Conservation (phyloP, 2,888 invertebrate species). For the Agrotis ipsilon region DNA sequence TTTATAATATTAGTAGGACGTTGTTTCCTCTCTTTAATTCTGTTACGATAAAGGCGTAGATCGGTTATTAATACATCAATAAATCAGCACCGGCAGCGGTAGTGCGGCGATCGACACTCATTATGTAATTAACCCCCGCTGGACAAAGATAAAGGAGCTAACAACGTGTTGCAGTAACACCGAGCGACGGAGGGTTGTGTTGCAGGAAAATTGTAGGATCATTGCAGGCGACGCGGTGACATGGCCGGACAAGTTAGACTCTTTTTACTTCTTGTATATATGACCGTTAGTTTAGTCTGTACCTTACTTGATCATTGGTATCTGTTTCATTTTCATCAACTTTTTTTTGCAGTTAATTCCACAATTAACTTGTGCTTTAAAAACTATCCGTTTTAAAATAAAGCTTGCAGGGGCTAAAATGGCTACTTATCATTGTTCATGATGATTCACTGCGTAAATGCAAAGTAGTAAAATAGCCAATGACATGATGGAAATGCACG, state of each 20-base stretch:
- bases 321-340: background rate
- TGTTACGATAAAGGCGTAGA: slow-evolving; percentile 1
- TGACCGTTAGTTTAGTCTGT: background rate
- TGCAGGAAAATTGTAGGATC: slow-evolving; percentile 1
- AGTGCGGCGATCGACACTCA: slow-evolving; percentile 13
- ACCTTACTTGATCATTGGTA: background rate
- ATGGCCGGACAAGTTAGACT: background rate
- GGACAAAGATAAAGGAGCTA: slow-evolving; percentile 24
- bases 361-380: background rate
- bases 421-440: no score
- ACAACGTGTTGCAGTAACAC: slow-evolving; percentile 24
- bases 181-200: background rate
- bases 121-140: slow-evolving; percentile 19
- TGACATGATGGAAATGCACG: no score
- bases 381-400: background rate
- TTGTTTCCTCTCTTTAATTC: background rate
- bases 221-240: background rate
- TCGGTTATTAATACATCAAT: slow-evolving; percentile 37
- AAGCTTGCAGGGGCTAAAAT: background rate
- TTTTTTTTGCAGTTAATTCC: background rate
- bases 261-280: background rate
- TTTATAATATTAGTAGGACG: no score
- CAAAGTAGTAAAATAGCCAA: no score
- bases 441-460: no score
- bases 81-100: slow-evolving; percentile 4